phyloP scores from a whole-genome alignment of 2,113 vertebrate genomes.

The Elaphurus davidianus region DNA sequence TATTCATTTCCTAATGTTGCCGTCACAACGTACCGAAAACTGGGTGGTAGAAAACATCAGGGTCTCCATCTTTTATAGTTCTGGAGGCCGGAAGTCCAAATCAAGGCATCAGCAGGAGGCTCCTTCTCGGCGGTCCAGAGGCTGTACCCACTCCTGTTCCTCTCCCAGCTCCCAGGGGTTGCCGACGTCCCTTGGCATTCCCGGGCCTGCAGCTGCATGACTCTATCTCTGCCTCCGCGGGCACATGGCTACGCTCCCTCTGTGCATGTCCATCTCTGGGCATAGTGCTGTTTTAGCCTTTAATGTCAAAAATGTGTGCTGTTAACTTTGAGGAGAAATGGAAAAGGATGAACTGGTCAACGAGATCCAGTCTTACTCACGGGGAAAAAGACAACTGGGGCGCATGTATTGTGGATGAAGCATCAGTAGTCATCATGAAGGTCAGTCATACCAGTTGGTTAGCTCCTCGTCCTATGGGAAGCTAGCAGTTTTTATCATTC shows the following conservation, averaged over 20 bases:
- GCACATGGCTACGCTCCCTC: background rate
- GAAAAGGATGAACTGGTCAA: background rate
- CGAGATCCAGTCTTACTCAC: background rate
- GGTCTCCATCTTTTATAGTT: background rate
- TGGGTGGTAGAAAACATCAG: background rate
- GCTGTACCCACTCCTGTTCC: accelerated
- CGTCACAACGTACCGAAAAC: background rate
- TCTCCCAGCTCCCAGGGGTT: background rate
- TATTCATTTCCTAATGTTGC: background rate
- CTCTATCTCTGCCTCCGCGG: background rate
- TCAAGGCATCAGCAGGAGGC: background rate
- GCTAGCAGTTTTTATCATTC: background rate
- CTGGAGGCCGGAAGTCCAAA: background rate
- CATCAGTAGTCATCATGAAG: background rate
- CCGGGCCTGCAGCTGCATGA: no score
- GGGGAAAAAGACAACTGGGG: background rate
- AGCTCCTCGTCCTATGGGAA: background rate
- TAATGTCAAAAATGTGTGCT: background rate
- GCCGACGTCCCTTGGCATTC: background rate
- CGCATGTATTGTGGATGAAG: background rate
- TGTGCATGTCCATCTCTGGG: background rate
- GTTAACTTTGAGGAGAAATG: background rate
- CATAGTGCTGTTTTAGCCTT: background rate
- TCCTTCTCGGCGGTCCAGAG: background rate
- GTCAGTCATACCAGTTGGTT: background rate